Conservation (phyloP, 2,797 vertebrate species). For the Furcifer pardalis region DNA sequence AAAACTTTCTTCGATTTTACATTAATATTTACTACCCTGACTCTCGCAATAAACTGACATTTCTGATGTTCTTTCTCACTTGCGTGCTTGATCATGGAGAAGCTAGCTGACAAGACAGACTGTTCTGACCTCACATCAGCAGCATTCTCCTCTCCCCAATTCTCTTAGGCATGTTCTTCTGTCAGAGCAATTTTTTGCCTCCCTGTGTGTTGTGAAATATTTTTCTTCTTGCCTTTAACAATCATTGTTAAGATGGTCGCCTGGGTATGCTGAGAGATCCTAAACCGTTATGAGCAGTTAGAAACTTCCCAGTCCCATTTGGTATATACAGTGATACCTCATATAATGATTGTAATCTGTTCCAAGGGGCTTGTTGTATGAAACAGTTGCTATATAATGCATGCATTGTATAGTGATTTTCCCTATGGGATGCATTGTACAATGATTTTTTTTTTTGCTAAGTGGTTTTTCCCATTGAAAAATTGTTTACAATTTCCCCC, state of each 20-base stretch:
- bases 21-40: constrained; percentile 29
- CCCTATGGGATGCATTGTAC: no score
- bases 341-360: no score
- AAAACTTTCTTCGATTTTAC: background rate
- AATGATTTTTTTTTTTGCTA: no score
- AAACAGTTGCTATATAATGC: no score
- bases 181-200: constrained; percentile 35
- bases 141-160: constrained; percentile 32
- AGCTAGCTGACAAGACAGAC: constrained; percentile 21
- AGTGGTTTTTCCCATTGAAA: no score
- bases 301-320: constrained; percentile 34
- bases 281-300: constrained; percentile 40
- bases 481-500: no score
- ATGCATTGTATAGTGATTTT: no score
- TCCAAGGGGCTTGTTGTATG: no score
- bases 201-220: constrained; percentile 34
- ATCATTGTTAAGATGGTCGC: constrained; percentile 39
- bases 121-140: constrained; percentile 35
- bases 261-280: constrained; percentile 26
- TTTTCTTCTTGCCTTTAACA: constrained; percentile 49
- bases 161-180: constrained; percentile 16
- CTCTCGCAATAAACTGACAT: background rate
- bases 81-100: background rate
- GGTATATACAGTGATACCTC: no score
- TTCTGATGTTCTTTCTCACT: constrained; percentile 19